Percentiles rank a stretch among this genome's conserved stretches.
phyloP scores from a whole-genome alignment of 2,113 vertebrate genomes.

The Plecturocebus donacophilus region DNA sequence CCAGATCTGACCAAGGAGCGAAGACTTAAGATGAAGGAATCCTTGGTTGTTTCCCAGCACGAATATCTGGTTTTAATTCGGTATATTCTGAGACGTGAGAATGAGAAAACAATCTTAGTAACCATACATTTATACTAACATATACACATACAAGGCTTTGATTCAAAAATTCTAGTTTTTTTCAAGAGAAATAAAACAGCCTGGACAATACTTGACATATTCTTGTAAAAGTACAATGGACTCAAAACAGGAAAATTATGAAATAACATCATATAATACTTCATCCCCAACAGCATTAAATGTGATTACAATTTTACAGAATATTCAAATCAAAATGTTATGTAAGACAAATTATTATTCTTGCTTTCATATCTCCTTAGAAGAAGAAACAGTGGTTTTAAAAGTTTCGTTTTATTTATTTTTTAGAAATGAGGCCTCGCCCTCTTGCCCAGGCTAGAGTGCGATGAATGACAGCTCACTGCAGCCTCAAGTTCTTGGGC shows the following conservation, averaged over 20 bases:
- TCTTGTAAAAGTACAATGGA: neutral
- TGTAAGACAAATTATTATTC: neutral
- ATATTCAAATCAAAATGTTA: neutral
- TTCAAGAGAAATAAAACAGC: neutral
- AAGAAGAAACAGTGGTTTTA: neutral
- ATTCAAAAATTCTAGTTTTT: neutral
- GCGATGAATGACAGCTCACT: no score
- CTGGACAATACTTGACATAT: neutral
- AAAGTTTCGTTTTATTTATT: neutral
- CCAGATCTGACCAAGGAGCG: neutral
- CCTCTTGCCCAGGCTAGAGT: no score
- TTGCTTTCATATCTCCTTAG: neutral
- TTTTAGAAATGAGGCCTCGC: no score
- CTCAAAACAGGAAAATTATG: neutral
- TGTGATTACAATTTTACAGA: neutral
- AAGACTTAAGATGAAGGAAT: neutral
- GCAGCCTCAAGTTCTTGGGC: neutral
- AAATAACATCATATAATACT: neutral
- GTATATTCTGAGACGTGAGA: neutral
- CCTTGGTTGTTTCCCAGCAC: neutral
- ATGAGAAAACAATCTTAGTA: neutral
- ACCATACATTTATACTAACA: neutral
- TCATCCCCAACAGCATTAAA: neutral
- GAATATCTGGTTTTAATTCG: slow-evolving; percentile 37
- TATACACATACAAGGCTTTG: neutral